Evolutionary conservation across 2,797 vertebrate genomes (phyloP).

Genomic region (Naso thynnoides): DNA sequence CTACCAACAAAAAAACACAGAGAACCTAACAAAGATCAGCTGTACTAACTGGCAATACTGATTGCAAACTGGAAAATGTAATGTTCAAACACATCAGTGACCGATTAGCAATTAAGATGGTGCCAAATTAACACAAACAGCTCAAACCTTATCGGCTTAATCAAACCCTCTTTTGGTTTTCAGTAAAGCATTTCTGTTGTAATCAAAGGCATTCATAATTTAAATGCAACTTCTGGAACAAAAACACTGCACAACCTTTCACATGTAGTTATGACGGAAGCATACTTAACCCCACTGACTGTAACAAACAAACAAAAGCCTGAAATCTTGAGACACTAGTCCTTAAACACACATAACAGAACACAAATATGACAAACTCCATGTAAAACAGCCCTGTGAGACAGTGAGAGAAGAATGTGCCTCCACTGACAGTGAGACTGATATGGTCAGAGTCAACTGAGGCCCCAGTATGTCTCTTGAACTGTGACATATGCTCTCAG

Average conservation of each 20-base stretch:
- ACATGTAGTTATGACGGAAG: conserved; percentile 23
- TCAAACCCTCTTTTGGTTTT: conserved; percentile 37
- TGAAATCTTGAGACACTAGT: not conserved
- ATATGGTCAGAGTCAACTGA: conserved; percentile 35
- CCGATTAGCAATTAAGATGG: not conserved
- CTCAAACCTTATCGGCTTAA: conserved; percentile 49
- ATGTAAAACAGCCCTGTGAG: conserved; percentile 11
- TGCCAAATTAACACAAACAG: conserved; percentile 50
- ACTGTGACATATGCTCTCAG: conserved; percentile 46
- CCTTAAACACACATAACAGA: conserved; percentile 15
- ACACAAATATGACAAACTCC: not conserved
- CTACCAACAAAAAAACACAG: not conserved
- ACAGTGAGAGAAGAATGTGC: conserved; percentile 22
- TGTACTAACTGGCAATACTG: conserved; percentile 13
- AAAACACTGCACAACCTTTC: conserved; percentile 21
- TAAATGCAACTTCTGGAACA: conserved; percentile 30
- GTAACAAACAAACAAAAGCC: conserved; percentile 11
- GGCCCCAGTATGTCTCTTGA: conserved; percentile 33
- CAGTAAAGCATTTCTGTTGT: conserved; percentile 33
- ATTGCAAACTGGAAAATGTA: conserved; percentile 37
- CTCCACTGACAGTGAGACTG: conserved; percentile 39
- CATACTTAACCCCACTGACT: conserved; percentile 16
- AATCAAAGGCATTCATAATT: conserved; percentile 42
- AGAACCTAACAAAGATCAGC: conserved; percentile 16
- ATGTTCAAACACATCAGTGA: conserved; percentile 23